These are phyloP conservation scores for Collichthys lucidus DNA, from an alignment of 2,113 vertebrate genomes.

Conservation along the genomic window DNA sequence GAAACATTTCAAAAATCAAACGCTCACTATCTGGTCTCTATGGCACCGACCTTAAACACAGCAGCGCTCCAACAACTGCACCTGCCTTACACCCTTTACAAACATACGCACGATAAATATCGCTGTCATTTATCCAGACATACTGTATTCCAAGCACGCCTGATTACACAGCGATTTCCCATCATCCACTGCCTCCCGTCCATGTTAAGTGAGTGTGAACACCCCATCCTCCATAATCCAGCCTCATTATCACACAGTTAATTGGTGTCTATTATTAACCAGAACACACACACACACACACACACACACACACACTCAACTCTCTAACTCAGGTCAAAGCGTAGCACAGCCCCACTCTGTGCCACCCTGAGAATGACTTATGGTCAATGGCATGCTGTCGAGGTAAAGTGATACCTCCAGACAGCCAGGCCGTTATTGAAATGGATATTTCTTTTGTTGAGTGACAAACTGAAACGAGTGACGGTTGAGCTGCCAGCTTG, in stretches of 20 bases:
- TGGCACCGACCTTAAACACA: background rate
- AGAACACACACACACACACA: slow-evolving; percentile 19
- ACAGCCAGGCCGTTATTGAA: background rate
- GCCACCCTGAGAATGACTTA: background rate
- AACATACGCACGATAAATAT: too few species aligned
- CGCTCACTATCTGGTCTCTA: background rate
- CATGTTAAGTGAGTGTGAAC: slow-evolving; percentile 31
- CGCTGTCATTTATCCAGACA: background rate
- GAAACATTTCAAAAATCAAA: background rate
- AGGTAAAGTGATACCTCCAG: background rate
- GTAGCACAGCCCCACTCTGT: background rate
- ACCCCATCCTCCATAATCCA: slow-evolving; percentile 26
- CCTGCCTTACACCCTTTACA: background rate
- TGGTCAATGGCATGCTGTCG: background rate
- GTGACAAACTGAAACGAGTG: slow-evolving; percentile 4
- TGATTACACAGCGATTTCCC: slow-evolving; percentile 4
- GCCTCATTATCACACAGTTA: slow-evolving; percentile 59
- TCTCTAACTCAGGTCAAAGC: slow-evolving; percentile 27
- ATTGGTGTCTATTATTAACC: slow-evolving; percentile 67
- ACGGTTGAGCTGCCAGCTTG: background rate
- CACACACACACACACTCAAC: slow-evolving; percentile 16
- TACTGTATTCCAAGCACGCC: background rate
- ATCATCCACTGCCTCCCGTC: slow-evolving; percentile 15
- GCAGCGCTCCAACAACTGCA: background rate
- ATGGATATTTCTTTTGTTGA: background rate